Evolutionary conservation across 2,113 vertebrate species (phyloP).

Genomic region (pig (Sus scrofa)): T2T-Sscrofa CM001155.3:966001-966500

Average conservation of each 20-base stretch:
- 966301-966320: too few relatives aligned
- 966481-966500: too few relatives aligned
- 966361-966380: too few relatives aligned
- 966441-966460: too few relatives aligned
- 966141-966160: not conserved
- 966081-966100: fast-evolving
- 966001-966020: fast-evolving
- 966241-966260: too few relatives aligned
- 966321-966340: too few relatives aligned
- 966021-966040: fast-evolving
- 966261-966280: not conserved
- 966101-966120: too few relatives aligned
- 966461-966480: too few relatives aligned
- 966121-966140: not conserved
- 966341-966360: too few relatives aligned
- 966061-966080: fast-evolving
- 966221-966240: not conserved
- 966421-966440: too few relatives aligned
- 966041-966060: fast-evolving
- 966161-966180: fast-evolving
- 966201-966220: fast-evolving
- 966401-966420: too few relatives aligned
- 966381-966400: too few relatives aligned
- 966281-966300: not conserved
- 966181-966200: fast-evolving